phyloP scores from a whole-genome alignment of 2,888 invertebrate species.

The Oscheius sp. region DNA sequence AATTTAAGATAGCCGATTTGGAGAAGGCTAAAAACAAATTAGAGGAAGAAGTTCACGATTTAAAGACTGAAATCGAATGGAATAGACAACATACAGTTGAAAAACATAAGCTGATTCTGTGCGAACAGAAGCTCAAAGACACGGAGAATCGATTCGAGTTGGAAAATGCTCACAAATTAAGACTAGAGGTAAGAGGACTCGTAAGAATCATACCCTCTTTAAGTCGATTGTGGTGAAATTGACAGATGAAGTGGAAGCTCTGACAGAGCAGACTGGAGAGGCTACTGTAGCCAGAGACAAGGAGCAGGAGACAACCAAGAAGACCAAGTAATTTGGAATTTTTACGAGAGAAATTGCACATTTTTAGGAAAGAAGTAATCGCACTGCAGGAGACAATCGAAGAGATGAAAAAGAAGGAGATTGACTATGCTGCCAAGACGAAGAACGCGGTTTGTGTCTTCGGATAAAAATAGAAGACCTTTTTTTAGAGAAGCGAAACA shows the following conservation, averaged over 20 bases:
- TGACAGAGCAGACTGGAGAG: conserved; percentile 44
- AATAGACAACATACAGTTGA: conserved; percentile 36
- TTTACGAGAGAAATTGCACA: not conserved
- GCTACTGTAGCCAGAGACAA: conserved; percentile 32
- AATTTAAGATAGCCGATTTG: conserved; percentile 48
- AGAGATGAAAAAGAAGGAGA: conserved; percentile 33
- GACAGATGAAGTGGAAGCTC: conserved; percentile 51
- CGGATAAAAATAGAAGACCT: not conserved
- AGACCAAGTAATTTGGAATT: conserved; percentile 28
- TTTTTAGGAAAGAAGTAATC: conserved; percentile 29
- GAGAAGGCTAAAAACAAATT: conserved; percentile 42
- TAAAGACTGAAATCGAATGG: conserved; percentile 44
- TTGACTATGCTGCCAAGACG: conserved; percentile 23
- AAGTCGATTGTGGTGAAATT: conserved; percentile 44
- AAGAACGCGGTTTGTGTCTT: not conserved
- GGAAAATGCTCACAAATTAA: conserved; percentile 81
- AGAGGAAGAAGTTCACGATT: conserved; percentile 46
- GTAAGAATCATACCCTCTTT: no score
- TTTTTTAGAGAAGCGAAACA: conserved; percentile 37
- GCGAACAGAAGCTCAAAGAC: conserved; percentile 40
- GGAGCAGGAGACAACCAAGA: conserved; percentile 35
- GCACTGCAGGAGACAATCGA: conserved; percentile 28
- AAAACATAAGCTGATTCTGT: conserved; percentile 76
- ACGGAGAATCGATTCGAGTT: conserved; percentile 40
- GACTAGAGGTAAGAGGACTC: conserved; percentile 77